Evolutionary conservation across 2,888 invertebrate species (phyloP).

Genomic region (Chrysotoxum bicinctum): DNA sequence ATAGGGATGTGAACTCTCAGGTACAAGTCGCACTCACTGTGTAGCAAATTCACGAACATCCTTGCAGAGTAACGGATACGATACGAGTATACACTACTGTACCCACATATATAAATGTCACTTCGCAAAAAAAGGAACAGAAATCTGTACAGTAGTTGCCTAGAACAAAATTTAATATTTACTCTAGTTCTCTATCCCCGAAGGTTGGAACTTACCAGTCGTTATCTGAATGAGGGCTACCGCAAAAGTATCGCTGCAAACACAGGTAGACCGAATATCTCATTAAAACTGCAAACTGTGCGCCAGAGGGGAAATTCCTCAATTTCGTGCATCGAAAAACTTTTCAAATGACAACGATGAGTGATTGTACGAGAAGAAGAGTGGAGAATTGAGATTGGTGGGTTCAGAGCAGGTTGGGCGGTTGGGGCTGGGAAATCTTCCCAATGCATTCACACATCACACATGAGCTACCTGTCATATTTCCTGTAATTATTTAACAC

Average conservation of each 20-base stretch:
- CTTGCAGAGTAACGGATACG: not conserved
- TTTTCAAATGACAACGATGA: slow-evolving; percentile 51
- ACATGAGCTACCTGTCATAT: slow-evolving; percentile 60
- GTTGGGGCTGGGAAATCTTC: slow-evolving; percentile 6
- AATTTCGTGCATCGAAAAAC: slow-evolving; percentile 58
- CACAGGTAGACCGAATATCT: slow-evolving; percentile 48
- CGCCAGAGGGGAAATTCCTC: slow-evolving; percentile 56
- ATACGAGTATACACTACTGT: not conserved
- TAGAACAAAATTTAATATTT: slow-evolving; percentile 40
- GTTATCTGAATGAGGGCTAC: slow-evolving; percentile 37
- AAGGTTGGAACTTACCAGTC: slow-evolving; percentile 34
- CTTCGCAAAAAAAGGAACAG: not conserved
- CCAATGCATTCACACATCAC: slow-evolving; percentile 22
- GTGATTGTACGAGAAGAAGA: slow-evolving; percentile 19
- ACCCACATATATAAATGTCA: not conserved
- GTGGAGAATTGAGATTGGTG: slow-evolving; percentile 17
- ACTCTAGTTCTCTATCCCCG: slow-evolving; percentile 8
- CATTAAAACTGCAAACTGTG: slow-evolving; percentile 57
- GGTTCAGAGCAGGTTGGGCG: not conserved
- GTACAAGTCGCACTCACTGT: slow-evolving; percentile 2
- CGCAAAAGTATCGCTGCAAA: slow-evolving; percentile 32
- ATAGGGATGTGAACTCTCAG: not conserved
- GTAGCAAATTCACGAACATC: not conserved
- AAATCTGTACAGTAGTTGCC: slow-evolving; percentile 14
- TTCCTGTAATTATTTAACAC: slow-evolving; percentile 64